Evolutionary conservation across 92 coral and sea anemone species (phyloP), one percentile per base, ranked within the genome.

Genomic region (Porites evermanni): DNA sequence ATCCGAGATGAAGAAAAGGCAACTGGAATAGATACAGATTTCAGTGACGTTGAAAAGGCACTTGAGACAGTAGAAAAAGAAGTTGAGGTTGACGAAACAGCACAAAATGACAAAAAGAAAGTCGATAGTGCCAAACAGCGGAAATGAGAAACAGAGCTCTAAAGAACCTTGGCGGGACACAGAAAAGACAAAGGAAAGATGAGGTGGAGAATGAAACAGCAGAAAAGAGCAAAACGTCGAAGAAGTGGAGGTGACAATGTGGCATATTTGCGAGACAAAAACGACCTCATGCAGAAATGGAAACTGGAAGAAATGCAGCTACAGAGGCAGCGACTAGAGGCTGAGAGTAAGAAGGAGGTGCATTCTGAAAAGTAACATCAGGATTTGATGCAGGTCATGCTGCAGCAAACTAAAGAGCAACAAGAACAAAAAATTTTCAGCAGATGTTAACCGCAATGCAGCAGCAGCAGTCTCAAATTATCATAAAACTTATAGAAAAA

Each of bases 391-490:
- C 2, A 77, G 9, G n/a, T 77, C 26, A 14, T 54, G 20, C 2
- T 12, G 4, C 16, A 73, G 52, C 60, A 73, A 73, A 73, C 47
- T n/a, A 17, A 20, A 12, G 5, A 73, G 81, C 81, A 77, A 16
- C 81, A 58, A 64, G 47, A 77, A 50, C 81, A 77, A 38, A 77
- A 53, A 77, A 1, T 20, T 77, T 77, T 77, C 23, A 77, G 67
- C 81, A 77, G 51, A 77, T 77, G 81, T 77, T 77, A 59, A 61
- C 64, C 44, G 4, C 53, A 16, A 84, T 85, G 89, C 89, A 85
- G 69, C 89, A 86, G 58, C 84, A 70, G 84, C 83, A 78, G 79
- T 78, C 89, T 3, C 89, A 86, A 61, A 51, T 86, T 29, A 79
- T 86, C 20, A 59, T 86, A 74, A 86, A 52, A 58, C 89, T 78